These are phyloP conservation scores for Limosa lapponica DNA, from an alignment of 2,797 vertebrate genomes.

Conservation along the genomic window DNA sequence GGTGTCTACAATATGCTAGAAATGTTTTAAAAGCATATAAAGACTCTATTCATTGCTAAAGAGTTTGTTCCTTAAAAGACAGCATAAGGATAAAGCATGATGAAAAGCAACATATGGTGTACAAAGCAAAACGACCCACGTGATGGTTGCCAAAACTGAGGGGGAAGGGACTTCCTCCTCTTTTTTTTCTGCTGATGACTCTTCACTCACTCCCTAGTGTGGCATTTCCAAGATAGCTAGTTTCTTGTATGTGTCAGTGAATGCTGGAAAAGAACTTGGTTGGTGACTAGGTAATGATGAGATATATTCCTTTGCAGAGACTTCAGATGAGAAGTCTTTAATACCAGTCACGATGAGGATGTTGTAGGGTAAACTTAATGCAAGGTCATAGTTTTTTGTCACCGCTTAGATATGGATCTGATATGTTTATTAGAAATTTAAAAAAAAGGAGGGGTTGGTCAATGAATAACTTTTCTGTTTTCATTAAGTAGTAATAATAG, in stretches of 20 bases:
- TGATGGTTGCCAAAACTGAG: neutral
- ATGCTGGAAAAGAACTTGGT: neutral
- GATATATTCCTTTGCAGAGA: neutral
- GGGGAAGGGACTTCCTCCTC: neutral
- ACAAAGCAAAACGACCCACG: neutral
- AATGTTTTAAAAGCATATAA: neutral
- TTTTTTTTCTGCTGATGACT: neutral
- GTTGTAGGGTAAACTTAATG: neutral
- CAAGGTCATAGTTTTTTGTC: conserved; percentile 1
- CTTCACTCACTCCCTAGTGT: neutral
- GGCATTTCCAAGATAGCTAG: neutral
- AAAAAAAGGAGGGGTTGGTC: neutral
- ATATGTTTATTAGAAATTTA: conserved; percentile 4
- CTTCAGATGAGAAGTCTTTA: neutral
- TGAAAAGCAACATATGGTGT: neutral
- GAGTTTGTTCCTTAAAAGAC: neutral
- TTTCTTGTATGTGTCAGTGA: neutral
- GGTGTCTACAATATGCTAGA: neutral
- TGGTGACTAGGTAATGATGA: neutral
- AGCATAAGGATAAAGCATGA: neutral
- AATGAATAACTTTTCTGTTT: conserved; percentile 24
- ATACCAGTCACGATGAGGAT: neutral
- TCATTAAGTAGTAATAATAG: neutral
- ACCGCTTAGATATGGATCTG: conserved; percentile 2
- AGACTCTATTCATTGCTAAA: conserved; percentile 13